Evolutionary conservation across 2,113 vertebrate species (phyloP), one percentile per base, ranked within the genome.

Genomic region (Oplegnathus fasciatus): DNA sequence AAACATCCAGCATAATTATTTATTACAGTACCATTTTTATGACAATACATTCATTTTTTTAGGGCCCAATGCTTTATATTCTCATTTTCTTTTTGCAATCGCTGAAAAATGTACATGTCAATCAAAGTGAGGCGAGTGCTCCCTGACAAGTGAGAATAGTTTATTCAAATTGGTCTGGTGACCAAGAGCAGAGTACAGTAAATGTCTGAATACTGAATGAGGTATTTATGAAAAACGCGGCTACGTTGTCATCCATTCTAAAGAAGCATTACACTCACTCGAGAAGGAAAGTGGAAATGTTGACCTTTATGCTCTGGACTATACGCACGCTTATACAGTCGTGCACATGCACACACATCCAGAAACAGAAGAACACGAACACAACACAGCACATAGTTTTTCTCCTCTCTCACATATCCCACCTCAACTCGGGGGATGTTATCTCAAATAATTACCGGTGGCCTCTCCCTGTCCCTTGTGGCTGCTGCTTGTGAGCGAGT

Each of bases 401-500:
- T 95, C 94, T 96, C 94, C 94, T 92, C 90, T 93, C 90, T 93
- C 92, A 80, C 92, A 85, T 91, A 95, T 96, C 91, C 91, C 90
- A 90, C 85, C 95, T 96, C 95, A 95, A 96, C 96, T 95, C 66
- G 17, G 95, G 97, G 95, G 95, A 76, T 97, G 97, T 98, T 98
- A 97, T 97, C 97, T 97, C 96, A 98, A 97, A 97, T 98, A 98
- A 99, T 98, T 98, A 98, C 97, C 96, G 96, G 96, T 94, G 90
- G 97, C 97, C 97, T 97, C 97, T 96, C 96, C 95, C 96, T 95
- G 96, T 98, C 97, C 97, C 97, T 87, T 76, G 96, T 95, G 96
- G 96, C 95, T 96, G 95, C 93, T 94, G 94, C 95, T 95, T 96
- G 97, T 96, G 94, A 95, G 95, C 73, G 71, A 83, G 86, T 73